A percentile compares a stretch with the other conserved stretches of the same genome.
Conservation (phyloP, 2,888 invertebrate species). For the Portevinia maculata region DNA sequence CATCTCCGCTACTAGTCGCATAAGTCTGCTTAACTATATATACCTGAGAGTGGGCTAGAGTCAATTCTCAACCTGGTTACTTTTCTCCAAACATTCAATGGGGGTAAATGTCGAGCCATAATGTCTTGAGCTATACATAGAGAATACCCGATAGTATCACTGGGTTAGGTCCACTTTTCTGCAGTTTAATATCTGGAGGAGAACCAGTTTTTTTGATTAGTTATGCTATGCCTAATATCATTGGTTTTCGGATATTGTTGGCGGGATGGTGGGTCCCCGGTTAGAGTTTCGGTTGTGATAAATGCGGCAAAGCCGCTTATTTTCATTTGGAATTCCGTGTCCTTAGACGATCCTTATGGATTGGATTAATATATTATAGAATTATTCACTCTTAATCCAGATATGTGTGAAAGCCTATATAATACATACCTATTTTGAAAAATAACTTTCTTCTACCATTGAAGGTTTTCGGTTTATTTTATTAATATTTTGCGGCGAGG, state of each 20-base stretch:
- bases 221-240: conserved; percentile 69
- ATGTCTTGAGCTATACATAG: conserved; percentile 66
- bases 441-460: background rate
- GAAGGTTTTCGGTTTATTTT: conserved; percentile 16
- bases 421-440: conserved; percentile 19
- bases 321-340: conserved; percentile 54
- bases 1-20: conserved; percentile 5
- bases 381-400: conserved; percentile 59
- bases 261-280: conserved; percentile 9
- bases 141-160: conserved; percentile 32
- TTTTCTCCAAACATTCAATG: conserved; percentile 37
- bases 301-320: conserved; percentile 62
- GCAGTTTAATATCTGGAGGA: conserved; percentile 30
- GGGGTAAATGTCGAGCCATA: conserved; percentile 66
- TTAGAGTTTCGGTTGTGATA: conserved; percentile 39
- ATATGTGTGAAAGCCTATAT: conserved; percentile 51
- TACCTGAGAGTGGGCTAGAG: conserved; percentile 37
- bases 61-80: conserved; percentile 33
- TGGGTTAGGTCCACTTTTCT: conserved; percentile 36
- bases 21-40: background rate
- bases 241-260: conserved; percentile 52
- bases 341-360: conserved; percentile 53
- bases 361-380: conserved; percentile 64
- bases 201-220: conserved; percentile 51
- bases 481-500: background rate